phyloP scores from a whole-genome alignment of 2,113 vertebrate species.

The Xiphophorus hellerii region DNA sequence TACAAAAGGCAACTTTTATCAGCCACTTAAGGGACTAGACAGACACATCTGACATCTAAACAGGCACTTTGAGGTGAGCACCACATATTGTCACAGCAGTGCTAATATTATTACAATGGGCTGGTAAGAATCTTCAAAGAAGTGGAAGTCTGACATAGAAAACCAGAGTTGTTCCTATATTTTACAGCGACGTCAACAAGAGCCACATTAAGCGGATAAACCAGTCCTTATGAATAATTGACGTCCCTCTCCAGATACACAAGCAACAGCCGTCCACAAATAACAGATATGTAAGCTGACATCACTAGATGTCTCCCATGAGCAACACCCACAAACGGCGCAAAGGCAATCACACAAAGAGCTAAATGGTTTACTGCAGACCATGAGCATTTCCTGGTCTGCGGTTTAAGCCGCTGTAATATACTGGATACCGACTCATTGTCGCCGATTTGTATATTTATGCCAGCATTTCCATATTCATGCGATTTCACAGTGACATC shows the following conservation, averaged over 20 bases:
- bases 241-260: slow-evolving; percentile 36
- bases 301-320: slow-evolving; percentile 44
- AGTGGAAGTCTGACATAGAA: neutral
- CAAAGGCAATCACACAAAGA: slow-evolving; percentile 17
- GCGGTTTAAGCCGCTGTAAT: slow-evolving; percentile 1
- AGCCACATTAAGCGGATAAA: slow-evolving; percentile 29
- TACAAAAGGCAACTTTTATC: slow-evolving; percentile 17
- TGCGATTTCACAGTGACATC: neutral
- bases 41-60: slow-evolving; percentile 43
- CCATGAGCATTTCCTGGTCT: slow-evolving; percentile 27
- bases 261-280: slow-evolving; percentile 20
- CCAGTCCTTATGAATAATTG: slow-evolving; percentile 46
- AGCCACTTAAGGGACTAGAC: slow-evolving; percentile 1
- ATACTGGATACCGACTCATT: neutral
- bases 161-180: slow-evolving; percentile 1
- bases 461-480: neutral
- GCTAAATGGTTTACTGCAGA: slow-evolving; percentile 43
- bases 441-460: slow-evolving; percentile 9
- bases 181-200: neutral
- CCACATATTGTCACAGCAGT: slow-evolving; percentile 16
- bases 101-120: slow-evolving; percentile 11
- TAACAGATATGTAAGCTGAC: slow-evolving; percentile 39
- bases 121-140: slow-evolving; percentile 11
- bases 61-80: slow-evolving; percentile 20
- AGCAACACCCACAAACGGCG: slow-evolving; percentile 15